Evolutionary conservation across 2,113 vertebrate genomes (phyloP), one percentile per base, ranked within the genome.

Genomic region (Anolis sagrei): DNA sequence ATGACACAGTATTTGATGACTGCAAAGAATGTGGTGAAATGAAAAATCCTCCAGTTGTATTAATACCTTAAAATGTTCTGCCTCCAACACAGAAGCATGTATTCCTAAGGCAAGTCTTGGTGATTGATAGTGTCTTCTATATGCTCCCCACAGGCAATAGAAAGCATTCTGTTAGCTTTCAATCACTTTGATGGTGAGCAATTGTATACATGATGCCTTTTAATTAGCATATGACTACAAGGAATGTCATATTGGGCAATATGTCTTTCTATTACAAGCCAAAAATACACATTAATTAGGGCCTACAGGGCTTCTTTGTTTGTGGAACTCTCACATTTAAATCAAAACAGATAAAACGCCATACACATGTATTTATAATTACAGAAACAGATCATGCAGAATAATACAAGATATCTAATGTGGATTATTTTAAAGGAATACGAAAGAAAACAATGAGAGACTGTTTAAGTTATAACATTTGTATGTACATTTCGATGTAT

Each of bases 161-260:
- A 89, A 90, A 91, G 88, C 72, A 89, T 77, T 27, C 66, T 73
- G 68, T 64, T 80, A 87, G 84, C 70, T 86, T 93, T 90, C 84
- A 81, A 77, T 87, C 87, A 88, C 48, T 73, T 76, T 86, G 87
- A 90, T n/a, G 32, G 89, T 89, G 68, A 77, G 10, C 79, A 91
- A 49, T 62, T 91, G 66, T 66, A 88, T 81, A 49, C 61, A 83
- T 48, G 70, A 79, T 58, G 64, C 70, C 10, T 11, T 86, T 34
- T 61, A 81, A 79, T 88, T 90, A 81, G 90, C 79, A 91, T 70
- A 39, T 73, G 79, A 91, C 83, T 87, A 80, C 76, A 79, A 75
- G 51, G 44, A 88, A 85, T 79, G 73, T 14, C 80, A n/a, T 58
- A 80, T 86, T 90, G 88, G 78, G 39, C 76, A 83, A 83, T 70